Conservation (phyloP, 2,113 vertebrate species). For the Hippocampus guttulatus region DNA sequence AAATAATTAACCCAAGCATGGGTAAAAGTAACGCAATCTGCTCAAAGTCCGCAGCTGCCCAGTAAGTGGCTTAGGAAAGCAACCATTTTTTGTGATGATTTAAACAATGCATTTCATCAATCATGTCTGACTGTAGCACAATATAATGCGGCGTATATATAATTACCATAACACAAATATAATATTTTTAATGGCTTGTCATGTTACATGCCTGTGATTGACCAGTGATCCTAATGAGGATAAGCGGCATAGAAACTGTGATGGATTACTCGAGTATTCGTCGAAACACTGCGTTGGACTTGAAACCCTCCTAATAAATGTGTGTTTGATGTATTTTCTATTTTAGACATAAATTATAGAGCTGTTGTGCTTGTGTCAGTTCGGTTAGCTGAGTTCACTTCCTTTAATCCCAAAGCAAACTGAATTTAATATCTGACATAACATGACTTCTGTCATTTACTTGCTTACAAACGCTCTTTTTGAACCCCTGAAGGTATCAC, state of each 20-base stretch:
- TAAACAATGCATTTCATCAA: too few relatives aligned
- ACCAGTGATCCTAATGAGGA: neutral
- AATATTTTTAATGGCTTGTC: constrained; percentile 8
- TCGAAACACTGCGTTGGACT: neutral
- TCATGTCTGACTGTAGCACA: too few relatives aligned
- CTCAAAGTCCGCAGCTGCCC: too few relatives aligned
- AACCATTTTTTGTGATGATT: too few relatives aligned
- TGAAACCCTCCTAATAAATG: neutral
- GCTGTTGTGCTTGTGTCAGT: constrained; percentile 2
- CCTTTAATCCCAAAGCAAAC: neutral
- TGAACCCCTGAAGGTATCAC: constrained; percentile 83
- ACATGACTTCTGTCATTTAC: neutral
- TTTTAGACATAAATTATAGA: neutral
- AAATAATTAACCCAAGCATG: too few relatives aligned
- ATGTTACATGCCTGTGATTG: neutral
- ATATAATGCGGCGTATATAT: neutral
- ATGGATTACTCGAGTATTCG: neutral
- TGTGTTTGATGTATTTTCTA: constrained; percentile 9
- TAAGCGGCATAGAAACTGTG: neutral
- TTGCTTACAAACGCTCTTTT: constrained; percentile 4
- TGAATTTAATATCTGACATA: neutral
- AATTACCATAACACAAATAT: too few relatives aligned
- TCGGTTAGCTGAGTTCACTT: neutral
- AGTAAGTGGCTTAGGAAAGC: too few relatives aligned
- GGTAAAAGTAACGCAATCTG: too few relatives aligned